Evolutionary conservation across 2,888 invertebrate species (phyloP).

Genomic region (Caprella mutica): DNA sequence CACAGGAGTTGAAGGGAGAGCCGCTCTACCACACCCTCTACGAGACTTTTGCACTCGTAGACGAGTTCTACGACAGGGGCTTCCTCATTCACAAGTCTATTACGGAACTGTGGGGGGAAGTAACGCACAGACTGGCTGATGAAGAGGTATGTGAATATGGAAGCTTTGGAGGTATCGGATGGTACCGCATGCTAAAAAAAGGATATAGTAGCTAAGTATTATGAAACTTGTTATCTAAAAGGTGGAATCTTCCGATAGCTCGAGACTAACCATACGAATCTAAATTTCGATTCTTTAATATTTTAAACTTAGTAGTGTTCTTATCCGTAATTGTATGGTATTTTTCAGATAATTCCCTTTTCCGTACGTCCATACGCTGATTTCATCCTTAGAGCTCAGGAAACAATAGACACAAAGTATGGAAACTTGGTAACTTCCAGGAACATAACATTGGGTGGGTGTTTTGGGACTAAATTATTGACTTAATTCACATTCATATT

Average conservation of each 20-base stretch:
- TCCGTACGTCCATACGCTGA: slow-evolving; percentile 11
- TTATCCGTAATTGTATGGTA: too few species aligned
- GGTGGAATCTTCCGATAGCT: too few species aligned
- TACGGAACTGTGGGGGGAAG: slow-evolving; percentile 38
- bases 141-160: slow-evolving; percentile 14
- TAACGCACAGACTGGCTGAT: slow-evolving; percentile 36
- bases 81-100: slow-evolving; percentile 37
- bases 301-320: neutral
- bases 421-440: slow-evolving; percentile 12
- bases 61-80: slow-evolving; percentile 39
- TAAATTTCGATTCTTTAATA: too few species aligned
- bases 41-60: slow-evolving; percentile 40
- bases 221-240: too few species aligned
- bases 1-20: slow-evolving; percentile 37
- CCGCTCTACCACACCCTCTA: slow-evolving; percentile 42
- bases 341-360: slow-evolving; percentile 12
- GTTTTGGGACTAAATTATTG: too few species aligned
- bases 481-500: too few species aligned
- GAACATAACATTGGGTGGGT: slow-evolving; percentile 13
- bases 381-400: slow-evolving; percentile 9
- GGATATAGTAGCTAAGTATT: too few species aligned
- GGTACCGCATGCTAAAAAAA: too few species aligned
- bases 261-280: too few species aligned
- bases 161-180: too few species aligned
- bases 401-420: slow-evolving; percentile 3